Evolutionary conservation across 2,113 vertebrate species (phyloP).

Genomic region (Atrichornis clamosus): DNA sequence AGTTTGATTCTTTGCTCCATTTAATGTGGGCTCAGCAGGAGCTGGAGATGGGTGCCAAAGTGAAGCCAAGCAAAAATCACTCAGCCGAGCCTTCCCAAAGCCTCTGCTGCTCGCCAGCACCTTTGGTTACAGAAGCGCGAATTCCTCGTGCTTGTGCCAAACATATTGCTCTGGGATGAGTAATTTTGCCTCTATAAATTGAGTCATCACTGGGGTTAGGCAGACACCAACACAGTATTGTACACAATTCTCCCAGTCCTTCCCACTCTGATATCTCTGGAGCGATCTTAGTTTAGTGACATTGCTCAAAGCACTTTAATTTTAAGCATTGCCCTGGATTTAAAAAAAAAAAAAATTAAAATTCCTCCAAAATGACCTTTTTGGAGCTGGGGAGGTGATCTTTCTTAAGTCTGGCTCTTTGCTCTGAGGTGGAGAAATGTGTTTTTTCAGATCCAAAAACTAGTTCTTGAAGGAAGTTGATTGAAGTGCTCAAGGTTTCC

Average conservation of each 20-base stretch:
- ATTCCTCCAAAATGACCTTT: background rate
- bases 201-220: background rate
- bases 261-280: background rate
- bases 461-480: background rate
- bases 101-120: background rate
- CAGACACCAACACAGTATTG: background rate
- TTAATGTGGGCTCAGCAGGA: background rate
- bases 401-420: background rate
- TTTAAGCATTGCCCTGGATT: background rate
- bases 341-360: background rate
- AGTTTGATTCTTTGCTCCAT: constrained; percentile 27
- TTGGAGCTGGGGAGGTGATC: accelerated
- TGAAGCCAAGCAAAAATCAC: background rate
- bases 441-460: background rate
- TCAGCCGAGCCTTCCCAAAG: background rate
- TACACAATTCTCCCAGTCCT: background rate
- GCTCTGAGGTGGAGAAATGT: background rate
- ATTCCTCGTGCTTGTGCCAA: background rate
- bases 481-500: background rate
- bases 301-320: background rate
- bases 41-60: background rate
- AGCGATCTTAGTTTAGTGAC: background rate
- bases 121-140: background rate
- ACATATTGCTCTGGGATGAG: background rate
- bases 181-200: constrained; percentile 3